Conservation (phyloP, 2,113 vertebrate genomes). For the Entelurus aequoreus region DNA sequence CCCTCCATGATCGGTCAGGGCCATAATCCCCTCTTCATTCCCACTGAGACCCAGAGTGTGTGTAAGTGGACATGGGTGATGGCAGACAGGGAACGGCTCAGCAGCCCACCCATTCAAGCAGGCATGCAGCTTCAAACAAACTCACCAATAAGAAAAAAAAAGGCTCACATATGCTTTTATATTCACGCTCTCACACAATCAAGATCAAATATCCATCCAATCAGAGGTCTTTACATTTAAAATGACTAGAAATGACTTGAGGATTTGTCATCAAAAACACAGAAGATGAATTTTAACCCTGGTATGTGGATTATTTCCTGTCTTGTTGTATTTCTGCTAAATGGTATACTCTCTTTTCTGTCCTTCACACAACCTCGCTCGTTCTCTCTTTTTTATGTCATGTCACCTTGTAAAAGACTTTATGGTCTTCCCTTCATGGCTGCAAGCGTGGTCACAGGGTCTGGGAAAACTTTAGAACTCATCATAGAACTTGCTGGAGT, state of each 20-base stretch:
- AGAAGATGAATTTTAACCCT: background rate
- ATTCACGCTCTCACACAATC: background rate
- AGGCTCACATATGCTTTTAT: slow-evolving; percentile 6
- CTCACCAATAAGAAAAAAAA: background rate
- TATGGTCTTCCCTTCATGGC: slow-evolving; percentile 59
- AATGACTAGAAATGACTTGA: background rate
- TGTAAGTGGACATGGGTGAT: slow-evolving; percentile 68
- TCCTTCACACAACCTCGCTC: slow-evolving; percentile 23
- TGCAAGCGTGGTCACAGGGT: slow-evolving; percentile 34
- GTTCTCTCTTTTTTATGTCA: slow-evolving; percentile 59
- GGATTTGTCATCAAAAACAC: background rate
- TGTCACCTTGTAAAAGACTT: slow-evolving; percentile 73
- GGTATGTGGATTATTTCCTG: background rate
- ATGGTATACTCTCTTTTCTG: slow-evolving; percentile 12
- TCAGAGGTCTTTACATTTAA: background rate
- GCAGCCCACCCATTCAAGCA: slow-evolving; percentile 34
- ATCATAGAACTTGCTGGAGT: slow-evolving; percentile 41
- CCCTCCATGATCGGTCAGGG: slow-evolving; percentile 65
- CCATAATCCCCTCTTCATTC: slow-evolving; percentile 70
- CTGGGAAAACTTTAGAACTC: slow-evolving; percentile 50
- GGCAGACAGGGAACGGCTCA: slow-evolving; percentile 62
- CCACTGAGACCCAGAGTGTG: slow-evolving; percentile 58
- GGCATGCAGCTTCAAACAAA: slow-evolving; percentile 25
- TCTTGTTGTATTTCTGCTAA: background rate
- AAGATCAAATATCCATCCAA: background rate